These are phyloP conservation scores for Actenoides lindsayi DNA, from an alignment of 2,113 vertebrate species.

Conservation along the genomic window DNA sequence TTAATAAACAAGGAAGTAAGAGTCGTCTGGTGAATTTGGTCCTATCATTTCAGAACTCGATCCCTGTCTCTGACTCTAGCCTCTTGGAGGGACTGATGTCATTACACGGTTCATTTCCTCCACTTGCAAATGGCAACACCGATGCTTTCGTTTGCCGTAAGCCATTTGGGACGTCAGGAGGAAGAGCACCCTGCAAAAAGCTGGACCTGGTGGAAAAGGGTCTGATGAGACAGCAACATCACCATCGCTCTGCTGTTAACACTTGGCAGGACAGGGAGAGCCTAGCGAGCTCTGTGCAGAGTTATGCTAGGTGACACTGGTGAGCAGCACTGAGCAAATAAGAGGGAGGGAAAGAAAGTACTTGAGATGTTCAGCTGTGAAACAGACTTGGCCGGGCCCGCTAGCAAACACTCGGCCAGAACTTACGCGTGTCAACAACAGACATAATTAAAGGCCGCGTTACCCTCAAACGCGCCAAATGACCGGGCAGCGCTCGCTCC, in stretches of 20 bases:
- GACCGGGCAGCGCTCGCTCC: not conserved
- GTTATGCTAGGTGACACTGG: accelerated
- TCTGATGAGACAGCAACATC: accelerated
- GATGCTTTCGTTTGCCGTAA: not conserved
- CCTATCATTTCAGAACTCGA: not conserved
- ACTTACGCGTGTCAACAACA: accelerated
- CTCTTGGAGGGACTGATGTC: not conserved
- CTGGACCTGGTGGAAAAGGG: accelerated
- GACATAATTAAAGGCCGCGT: not conserved
- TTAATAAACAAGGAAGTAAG: slow-evolving; percentile 27
- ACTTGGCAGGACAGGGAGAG: accelerated
- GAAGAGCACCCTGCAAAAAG: accelerated
- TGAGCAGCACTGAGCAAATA: accelerated
- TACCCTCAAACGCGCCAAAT: too few relatives aligned
- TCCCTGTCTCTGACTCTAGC: not conserved
- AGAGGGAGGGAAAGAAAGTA: accelerated
- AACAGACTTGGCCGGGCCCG: not conserved
- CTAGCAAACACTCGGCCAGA: accelerated
- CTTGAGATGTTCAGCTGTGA: not conserved
- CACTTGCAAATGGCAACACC: not conserved
- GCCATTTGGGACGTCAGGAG: accelerated
- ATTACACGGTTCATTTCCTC: not conserved
- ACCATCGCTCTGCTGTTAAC: accelerated
- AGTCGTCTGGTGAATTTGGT: not conserved
- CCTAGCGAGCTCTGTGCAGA: accelerated